These are phyloP conservation scores for Aphrocallistes beatrix DNA, from an alignment of 37 sponge, comb jelly and placozoan genomes.

Conservation along the genomic window DNA sequence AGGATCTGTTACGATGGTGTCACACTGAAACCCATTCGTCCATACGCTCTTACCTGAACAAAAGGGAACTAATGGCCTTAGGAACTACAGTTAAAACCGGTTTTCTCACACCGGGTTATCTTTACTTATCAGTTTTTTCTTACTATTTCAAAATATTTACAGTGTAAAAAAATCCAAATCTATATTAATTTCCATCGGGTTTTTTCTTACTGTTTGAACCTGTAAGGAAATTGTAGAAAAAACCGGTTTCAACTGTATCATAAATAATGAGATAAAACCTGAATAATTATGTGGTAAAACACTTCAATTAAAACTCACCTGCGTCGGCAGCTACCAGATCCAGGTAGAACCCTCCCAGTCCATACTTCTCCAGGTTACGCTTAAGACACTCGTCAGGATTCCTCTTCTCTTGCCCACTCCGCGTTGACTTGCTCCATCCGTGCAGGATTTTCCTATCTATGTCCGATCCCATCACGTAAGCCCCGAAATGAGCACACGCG, in stretches of 20 bases:
- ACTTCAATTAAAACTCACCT: background rate
- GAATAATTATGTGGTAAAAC: background rate
- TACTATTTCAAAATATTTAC: too few species aligned
- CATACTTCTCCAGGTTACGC: conserved; percentile 58
- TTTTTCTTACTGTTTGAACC: too few species aligned
- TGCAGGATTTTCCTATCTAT: conserved; percentile 66
- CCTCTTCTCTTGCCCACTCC: conserved; percentile 19
- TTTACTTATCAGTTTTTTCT: too few species aligned
- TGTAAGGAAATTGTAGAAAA: too few species aligned
- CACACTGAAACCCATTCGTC: conserved; percentile 53
- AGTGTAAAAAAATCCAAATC: too few species aligned
- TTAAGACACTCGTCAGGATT: conserved; percentile 49
- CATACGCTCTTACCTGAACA: conserved; percentile 37
- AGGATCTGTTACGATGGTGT: conserved; percentile 89
- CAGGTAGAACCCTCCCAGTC: conserved; percentile 43
- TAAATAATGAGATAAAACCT: background rate
- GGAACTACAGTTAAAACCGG: too few species aligned
- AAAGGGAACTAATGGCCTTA: too few species aligned
- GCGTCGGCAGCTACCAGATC: conserved; percentile 72
- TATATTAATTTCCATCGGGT: too few species aligned
- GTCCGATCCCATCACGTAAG: conserved; percentile 75
- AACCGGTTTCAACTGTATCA: too few species aligned
- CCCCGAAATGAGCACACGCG: conserved; percentile 82
- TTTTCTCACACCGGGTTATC: too few species aligned
- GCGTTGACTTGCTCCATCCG: conserved; percentile 58